These are phyloP conservation scores for Nothura maculosa DNA, from an alignment of 2,797 vertebrate species.

Conservation along the genomic window DNA sequence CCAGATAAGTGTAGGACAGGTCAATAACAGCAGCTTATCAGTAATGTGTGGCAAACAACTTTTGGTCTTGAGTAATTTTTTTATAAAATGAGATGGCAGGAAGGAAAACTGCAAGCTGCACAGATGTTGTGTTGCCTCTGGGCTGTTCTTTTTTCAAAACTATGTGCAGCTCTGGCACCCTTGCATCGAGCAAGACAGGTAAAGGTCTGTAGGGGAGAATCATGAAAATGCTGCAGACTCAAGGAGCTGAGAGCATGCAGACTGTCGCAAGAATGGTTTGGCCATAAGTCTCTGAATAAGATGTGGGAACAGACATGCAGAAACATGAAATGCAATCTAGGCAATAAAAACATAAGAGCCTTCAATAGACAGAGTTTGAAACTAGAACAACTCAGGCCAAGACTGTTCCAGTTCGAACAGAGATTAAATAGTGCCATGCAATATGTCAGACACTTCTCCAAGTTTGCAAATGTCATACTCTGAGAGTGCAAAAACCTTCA, in stretches of 20 bases:
- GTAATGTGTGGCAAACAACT: background rate
- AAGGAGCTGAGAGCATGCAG: background rate
- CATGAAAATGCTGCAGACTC: background rate
- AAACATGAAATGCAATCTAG: background rate
- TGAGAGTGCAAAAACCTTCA: background rate
- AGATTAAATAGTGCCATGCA: background rate
- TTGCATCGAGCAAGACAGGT: background rate
- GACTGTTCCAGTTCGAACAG: background rate
- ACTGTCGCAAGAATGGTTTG: background rate
- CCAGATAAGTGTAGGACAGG: background rate
- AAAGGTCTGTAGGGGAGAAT: background rate
- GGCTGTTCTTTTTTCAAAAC: background rate
- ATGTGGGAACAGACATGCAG: background rate
- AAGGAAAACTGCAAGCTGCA: too few relatives aligned
- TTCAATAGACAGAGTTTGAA: background rate
- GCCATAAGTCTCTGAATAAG: background rate
- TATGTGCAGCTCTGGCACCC: background rate
- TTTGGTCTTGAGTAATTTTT: too few relatives aligned
- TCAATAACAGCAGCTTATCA: background rate
- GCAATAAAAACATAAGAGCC: background rate
- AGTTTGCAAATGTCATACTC: background rate
- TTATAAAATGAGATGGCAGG: background rate
- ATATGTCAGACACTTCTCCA: background rate
- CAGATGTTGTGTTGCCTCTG: background rate
- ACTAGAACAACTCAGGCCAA: background rate